Evolutionary conservation across 2,113 vertebrate genomes (phyloP).

Genomic region (Pollimyrus isidori): DNA sequence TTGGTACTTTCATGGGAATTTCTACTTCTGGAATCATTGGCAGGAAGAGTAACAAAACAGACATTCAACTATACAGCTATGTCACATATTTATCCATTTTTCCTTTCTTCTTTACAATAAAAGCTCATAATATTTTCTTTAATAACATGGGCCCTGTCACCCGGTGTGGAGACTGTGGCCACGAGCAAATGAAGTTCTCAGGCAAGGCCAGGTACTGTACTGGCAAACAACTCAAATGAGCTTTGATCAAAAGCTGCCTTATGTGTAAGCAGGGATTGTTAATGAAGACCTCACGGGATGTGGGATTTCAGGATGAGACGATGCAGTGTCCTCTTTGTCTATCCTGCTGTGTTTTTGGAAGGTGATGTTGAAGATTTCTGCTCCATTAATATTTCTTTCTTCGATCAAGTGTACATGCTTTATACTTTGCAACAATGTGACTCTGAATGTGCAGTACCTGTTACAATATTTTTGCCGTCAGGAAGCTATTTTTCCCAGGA

Average conservation of each 20-base stretch:
- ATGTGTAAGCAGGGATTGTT: constrained; percentile 7
- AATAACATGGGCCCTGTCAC: constrained; percentile 25
- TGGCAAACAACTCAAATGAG: neutral
- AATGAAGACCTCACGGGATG: neutral
- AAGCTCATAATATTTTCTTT: constrained; percentile 23
- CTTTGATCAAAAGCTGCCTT: constrained; percentile 19
- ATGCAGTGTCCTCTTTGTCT: neutral
- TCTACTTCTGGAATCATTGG: neutral
- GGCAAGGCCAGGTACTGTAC: neutral
- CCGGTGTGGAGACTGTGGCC: neutral
- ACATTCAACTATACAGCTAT: neutral
- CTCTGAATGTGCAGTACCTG: neutral
- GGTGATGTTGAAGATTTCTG: neutral
- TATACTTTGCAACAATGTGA: neutral
- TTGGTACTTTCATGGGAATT: neutral
- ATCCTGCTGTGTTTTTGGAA: neutral
- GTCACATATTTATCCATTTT: neutral
- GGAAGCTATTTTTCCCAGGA: too few species aligned
- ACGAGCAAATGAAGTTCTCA: neutral
- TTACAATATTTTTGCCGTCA: too few species aligned
- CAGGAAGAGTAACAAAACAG: neutral
- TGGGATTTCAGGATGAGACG: neutral
- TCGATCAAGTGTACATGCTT: neutral
- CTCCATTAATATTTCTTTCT: neutral
- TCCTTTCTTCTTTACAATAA: constrained; percentile 7